These are phyloP conservation scores for Aphrocallistes beatrix DNA, from an alignment of 37 sponge, comb jelly and placozoan species.

Conservation along the genomic window DNA sequence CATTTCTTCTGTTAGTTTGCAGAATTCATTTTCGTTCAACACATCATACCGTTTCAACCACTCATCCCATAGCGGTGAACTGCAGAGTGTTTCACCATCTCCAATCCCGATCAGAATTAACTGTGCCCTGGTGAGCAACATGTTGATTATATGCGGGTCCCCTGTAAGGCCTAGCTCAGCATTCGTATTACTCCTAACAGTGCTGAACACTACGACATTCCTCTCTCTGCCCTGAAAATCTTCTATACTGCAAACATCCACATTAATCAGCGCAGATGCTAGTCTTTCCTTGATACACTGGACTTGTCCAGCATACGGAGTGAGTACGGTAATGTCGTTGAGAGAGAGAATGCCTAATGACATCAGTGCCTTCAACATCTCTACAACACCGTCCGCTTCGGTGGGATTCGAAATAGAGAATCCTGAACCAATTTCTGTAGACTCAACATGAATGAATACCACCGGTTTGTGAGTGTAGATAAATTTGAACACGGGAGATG, in stretches of 20 bases:
- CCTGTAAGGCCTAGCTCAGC: slow-evolving; percentile 31
- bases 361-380: slow-evolving; percentile 28
- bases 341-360: slow-evolving; percentile 1
- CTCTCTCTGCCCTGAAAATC: slow-evolving; percentile 58
- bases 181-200: slow-evolving; percentile 29
- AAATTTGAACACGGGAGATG: neutral
- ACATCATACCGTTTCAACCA: no score
- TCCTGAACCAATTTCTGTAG: slow-evolving; percentile 24
- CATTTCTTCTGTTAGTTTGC: no score
- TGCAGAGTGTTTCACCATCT: no score
- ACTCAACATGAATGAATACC: slow-evolving; percentile 34
- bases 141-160: slow-evolving; percentile 44
- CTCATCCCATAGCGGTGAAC: no score
- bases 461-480: slow-evolving; percentile 17
- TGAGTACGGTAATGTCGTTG: slow-evolving; percentile 42
- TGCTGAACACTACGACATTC: slow-evolving; percentile 51
- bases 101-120: slow-evolving; percentile 57
- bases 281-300: slow-evolving; percentile 30
- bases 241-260: slow-evolving; percentile 43
- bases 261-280: neutral
- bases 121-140: slow-evolving; percentile 56
- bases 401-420: slow-evolving; percentile 33
- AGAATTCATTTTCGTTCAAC: no score
- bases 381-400: slow-evolving; percentile 38
- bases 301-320: slow-evolving; percentile 55